A percentile compares a stretch with the other conserved stretches of the same genome.
phyloP scores from a whole-genome alignment of 2,797 vertebrate genomes.

The Pseudochirops cupreus region DNA sequence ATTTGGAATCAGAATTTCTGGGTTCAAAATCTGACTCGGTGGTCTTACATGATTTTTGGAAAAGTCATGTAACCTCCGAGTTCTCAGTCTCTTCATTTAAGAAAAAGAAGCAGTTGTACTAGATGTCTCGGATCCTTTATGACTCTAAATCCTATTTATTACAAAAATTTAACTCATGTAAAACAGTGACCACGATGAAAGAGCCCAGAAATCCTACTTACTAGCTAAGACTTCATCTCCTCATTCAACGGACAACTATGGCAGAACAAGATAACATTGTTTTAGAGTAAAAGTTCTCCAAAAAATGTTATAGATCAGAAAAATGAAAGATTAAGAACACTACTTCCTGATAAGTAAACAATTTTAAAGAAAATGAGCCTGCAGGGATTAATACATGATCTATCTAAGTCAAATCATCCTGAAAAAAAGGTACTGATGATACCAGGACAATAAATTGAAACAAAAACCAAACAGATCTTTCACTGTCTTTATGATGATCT shows the following conservation, averaged over 20 bases:
- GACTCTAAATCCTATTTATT: neutral
- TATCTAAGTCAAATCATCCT: neutral
- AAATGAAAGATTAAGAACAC: neutral
- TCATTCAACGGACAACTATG: neutral
- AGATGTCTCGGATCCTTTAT: neutral
- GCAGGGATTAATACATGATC: neutral
- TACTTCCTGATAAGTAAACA: neutral
- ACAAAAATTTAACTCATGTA: neutral
- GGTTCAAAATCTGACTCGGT: neutral
- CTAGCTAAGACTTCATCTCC: neutral
- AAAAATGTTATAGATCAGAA: neutral
- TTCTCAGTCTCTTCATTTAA: neutral
- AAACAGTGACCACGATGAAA: neutral
- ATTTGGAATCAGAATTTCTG: neutral
- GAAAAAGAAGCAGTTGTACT: neutral
- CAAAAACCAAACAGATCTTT: neutral
- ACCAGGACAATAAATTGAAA: neutral
- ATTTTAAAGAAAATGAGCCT: neutral
- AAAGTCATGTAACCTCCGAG: neutral
- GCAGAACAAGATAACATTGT: neutral
- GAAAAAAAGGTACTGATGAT: neutral
- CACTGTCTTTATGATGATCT: neutral
- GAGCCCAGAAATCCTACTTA: neutral
- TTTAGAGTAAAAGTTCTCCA: neutral
- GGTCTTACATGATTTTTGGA: neutral